Percentiles rank a stretch among this genome's conserved stretches.
Evolutionary conservation across 2,888 invertebrate genomes (phyloP).

Genomic region (Osedax frankpressi): DNA sequence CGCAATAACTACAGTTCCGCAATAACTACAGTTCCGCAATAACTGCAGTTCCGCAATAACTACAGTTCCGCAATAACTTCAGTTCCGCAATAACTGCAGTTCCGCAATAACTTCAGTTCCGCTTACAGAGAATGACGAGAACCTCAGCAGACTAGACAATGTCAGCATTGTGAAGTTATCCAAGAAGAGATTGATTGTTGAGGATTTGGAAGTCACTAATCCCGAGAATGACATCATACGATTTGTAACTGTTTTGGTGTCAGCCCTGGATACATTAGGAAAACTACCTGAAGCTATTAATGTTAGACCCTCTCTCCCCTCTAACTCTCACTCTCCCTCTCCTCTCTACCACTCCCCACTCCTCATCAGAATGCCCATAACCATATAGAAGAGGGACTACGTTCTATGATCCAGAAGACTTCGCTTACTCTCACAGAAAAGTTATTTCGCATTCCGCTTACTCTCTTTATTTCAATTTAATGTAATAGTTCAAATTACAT

Average conservation of each 20-base stretch:
- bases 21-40: too few relatives aligned
- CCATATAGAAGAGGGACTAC: neutral
- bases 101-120: too few relatives aligned
- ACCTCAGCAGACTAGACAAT: conserved; percentile 15
- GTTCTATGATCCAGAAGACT: neutral
- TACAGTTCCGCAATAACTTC: neutral
- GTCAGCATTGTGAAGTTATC: conserved; percentile 24
- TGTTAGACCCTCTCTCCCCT: conserved; percentile 45
- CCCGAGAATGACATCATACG: conserved; percentile 51
- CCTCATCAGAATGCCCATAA: neutral
- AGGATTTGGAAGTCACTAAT: conserved; percentile 32
- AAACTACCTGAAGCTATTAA: conserved; percentile 72
- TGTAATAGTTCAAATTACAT: conserved; percentile 36
- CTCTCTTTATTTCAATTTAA: too few relatives aligned
- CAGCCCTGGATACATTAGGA: conserved; percentile 69
- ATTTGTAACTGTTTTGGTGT: conserved; percentile 64
- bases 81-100: too few relatives aligned
- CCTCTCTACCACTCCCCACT: neutral
- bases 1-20: too few relatives aligned
- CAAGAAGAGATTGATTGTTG: conserved; percentile 24
- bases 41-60: too few relatives aligned
- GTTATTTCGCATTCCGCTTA: too few relatives aligned
- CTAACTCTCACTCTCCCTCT: neutral
- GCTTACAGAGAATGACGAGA: conserved; percentile 17
- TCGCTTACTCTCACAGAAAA: neutral